Base-by-base conservation (phyloP, 2,888 invertebrate genomes). In the Platypus cylindrus region DNA sequence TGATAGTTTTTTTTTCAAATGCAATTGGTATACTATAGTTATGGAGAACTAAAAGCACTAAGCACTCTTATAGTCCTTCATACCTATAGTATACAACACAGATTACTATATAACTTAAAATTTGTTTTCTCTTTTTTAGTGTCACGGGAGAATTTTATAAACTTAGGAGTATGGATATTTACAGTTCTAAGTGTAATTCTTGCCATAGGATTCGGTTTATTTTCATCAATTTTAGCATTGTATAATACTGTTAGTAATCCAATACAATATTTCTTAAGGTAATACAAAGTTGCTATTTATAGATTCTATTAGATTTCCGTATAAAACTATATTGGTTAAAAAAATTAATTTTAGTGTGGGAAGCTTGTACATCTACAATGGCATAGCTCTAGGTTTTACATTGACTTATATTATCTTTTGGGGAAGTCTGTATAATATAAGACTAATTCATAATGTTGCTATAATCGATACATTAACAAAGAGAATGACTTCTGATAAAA, bases 341-440 rank as follows among this genome's bases (percentile, higher is more conserved):
- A 9, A 20, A 20, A 9, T 20, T 2, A 64, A 67, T 39, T 66
- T 70, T 14, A 73, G 70, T 29, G 62, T 71, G 26, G 60, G 64
- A 37, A 75, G 75, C 2, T 58, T 78, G 7, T 75, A 70, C 48
- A 51, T 73, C 9, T 76, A 73, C 68, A 75, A 75, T 51, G 61
- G 58, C 3, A 47, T 70, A 17, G 70, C 72, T 15, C 49, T 53
- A 13, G 46, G 45, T 26, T 47, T 41, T 18, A 46, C 51, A 11
- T 32, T 62, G 3, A 13, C 64, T 13, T 42, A 55, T 2, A 37
- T 65, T 30, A 45, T 56, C 5, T 41, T 66, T 17, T 67, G 65
- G 65, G 64, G 63, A 3, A 48, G 52, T 2, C 47, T 62, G 36
- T 66, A 54, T 46, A 50, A 48, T 3, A 34, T 48, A 3, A 48